A percentile compares a stretch with the other conserved stretches of the same genome.
phyloP scores from a whole-genome alignment of 2,888 invertebrate species.

The Lasioglossum malachurum region DNA sequence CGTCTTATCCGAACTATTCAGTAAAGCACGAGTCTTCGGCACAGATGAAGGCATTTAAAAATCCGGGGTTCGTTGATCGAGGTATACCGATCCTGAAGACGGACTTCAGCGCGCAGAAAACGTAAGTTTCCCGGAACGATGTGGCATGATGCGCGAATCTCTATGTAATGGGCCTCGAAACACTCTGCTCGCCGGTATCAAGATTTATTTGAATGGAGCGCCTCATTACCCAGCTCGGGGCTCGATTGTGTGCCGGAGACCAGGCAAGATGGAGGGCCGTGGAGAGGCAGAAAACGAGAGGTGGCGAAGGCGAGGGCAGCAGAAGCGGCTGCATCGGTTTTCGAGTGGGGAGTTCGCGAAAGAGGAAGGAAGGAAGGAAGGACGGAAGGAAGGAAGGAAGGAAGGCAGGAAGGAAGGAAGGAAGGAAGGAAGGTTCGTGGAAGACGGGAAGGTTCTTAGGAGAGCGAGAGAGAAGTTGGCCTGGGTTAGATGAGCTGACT shows the following conservation, averaged over 20 bases:
- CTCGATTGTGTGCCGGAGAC: constrained; percentile 79
- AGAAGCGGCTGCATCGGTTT: constrained; percentile 52
- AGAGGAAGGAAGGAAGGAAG: constrained; percentile 25
- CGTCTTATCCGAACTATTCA: background rate
- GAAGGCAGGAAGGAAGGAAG: constrained; percentile 9
- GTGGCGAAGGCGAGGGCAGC: constrained; percentile 47
- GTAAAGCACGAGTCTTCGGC: background rate
- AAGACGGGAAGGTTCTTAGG: constrained; percentile 42
- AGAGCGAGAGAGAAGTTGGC: constrained; percentile 43
- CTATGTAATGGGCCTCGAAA: constrained; percentile 81
- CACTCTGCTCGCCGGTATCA: constrained; percentile 79
- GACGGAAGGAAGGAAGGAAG: constrained; percentile 1
- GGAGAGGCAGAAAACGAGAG: constrained; percentile 60
- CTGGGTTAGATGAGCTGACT: constrained; percentile 32
- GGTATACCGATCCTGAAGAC: constrained; percentile 7
- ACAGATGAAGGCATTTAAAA: background rate
- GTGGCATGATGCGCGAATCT: constrained; percentile 60
- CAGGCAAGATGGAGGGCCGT: constrained; percentile 67
- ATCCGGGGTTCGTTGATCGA: background rate
- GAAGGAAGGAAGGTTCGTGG: constrained; percentile 29
- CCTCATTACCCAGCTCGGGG: constrained; percentile 82
- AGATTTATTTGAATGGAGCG: constrained; percentile 84
- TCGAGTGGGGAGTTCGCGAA: constrained; percentile 20
- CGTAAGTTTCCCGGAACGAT: constrained; percentile 58
- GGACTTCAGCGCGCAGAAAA: constrained; percentile 27